Evolutionary conservation across 2,113 vertebrate species (phyloP).

Genomic region (Entelurus aequoreus): DNA sequence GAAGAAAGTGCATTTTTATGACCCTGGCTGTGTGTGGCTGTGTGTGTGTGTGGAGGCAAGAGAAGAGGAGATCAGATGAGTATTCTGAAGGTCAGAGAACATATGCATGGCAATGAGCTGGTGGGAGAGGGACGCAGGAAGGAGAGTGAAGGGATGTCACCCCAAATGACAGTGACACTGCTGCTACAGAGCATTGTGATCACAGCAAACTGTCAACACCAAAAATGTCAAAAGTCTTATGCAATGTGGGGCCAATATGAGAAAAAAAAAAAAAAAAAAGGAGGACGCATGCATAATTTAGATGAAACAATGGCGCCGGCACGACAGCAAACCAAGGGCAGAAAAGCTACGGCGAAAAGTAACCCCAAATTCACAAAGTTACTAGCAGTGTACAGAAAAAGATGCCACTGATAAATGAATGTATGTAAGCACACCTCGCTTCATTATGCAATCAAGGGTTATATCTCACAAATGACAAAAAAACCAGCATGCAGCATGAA

Average conservation of each 20-base stretch:
- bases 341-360: slow-evolving; percentile 26
- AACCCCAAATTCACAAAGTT: slow-evolving; percentile 47
- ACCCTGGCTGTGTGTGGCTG: not conserved
- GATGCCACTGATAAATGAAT: slow-evolving; percentile 9
- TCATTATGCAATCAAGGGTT: slow-evolving; percentile 4
- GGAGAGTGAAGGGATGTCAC: slow-evolving; percentile 20
- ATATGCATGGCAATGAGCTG: slow-evolving; percentile 47
- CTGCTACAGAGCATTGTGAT: slow-evolving; percentile 6
- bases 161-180: slow-evolving; percentile 17
- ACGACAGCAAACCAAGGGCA: slow-evolving; percentile 45
- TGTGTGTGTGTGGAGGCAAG: slow-evolving; percentile 10
- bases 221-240: slow-evolving; percentile 33
- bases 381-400: slow-evolving; percentile 12
- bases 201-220: slow-evolving; percentile 1
- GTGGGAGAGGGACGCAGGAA: slow-evolving; percentile 23
- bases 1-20: slow-evolving; percentile 7
- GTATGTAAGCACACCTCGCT: slow-evolving; percentile 14
- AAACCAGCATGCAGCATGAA: slow-evolving; percentile 36
- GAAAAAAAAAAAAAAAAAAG: not conserved
- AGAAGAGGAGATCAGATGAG: slow-evolving; percentile 34
- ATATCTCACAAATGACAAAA: slow-evolving; percentile 6
- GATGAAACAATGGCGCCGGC: slow-evolving; percentile 36
- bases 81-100: slow-evolving; percentile 69
- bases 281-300: slow-evolving; percentile 55
- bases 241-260: slow-evolving; percentile 29